A percentile compares a stretch with the other conserved stretches of the same genome.
Evolutionary conservation across 2,888 invertebrate species (phyloP).

Genomic region (Doris montereyensis): DNA sequence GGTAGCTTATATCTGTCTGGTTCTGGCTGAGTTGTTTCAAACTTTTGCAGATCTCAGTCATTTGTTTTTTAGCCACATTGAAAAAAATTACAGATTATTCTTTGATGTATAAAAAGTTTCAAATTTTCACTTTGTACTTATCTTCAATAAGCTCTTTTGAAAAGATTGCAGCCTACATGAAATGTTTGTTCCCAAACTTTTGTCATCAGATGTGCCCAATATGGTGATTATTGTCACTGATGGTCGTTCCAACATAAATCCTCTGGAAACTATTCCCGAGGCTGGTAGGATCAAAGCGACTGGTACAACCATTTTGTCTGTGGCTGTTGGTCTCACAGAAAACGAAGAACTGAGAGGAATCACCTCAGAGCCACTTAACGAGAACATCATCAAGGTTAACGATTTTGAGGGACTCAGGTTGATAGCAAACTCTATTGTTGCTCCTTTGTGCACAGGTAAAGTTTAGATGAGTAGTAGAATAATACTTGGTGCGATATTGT

Average conservation of each 20-base stretch:
- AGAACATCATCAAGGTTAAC: constrained; percentile 62
- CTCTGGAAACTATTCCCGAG: constrained; percentile 61
- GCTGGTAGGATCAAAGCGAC: constrained; percentile 56
- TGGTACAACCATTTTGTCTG: constrained; percentile 60
- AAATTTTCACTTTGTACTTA: too few relatives aligned
- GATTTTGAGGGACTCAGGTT: constrained; percentile 60
- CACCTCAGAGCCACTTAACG: constrained; percentile 60
- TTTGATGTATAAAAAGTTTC: too few relatives aligned
- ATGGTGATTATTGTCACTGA: constrained; percentile 63
- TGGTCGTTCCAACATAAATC: constrained; percentile 67
- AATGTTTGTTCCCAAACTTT: too few relatives aligned
- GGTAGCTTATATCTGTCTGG: too few relatives aligned
- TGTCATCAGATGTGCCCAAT: constrained; percentile 62
- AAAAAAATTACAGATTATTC: too few relatives aligned
- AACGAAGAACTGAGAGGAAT: constrained; percentile 61
- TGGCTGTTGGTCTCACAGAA: constrained; percentile 59
- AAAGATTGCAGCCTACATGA: too few relatives aligned
- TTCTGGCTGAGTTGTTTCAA: too few relatives aligned
- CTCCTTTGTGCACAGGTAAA: constrained; percentile 66
- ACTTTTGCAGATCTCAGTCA: too few relatives aligned
- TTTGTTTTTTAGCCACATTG: too few relatives aligned
- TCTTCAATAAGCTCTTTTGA: too few relatives aligned
- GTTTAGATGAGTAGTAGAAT: too few relatives aligned
- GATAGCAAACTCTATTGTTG: constrained; percentile 57
- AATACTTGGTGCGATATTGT: too few relatives aligned